These are phyloP conservation scores for Manacus vitellinus DNA, from an alignment of 2,113 vertebrate species.

Conservation along the genomic window DNA sequence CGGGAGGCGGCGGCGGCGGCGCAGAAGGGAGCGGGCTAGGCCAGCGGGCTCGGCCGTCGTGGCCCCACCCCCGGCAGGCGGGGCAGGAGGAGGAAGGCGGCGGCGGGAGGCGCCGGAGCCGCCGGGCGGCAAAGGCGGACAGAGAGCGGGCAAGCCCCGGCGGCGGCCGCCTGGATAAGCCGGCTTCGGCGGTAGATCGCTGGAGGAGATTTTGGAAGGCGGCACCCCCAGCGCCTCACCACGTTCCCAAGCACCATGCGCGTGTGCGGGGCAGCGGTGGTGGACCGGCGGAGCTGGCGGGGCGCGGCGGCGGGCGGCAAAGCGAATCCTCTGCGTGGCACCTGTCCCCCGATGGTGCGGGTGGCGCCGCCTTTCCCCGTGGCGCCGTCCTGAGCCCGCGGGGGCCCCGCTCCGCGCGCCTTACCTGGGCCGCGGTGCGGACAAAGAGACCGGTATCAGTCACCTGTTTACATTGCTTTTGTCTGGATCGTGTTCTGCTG, in stretches of 20 bases:
- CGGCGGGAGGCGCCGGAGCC: neutral
- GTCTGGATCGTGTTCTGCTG: conserved; percentile 65
- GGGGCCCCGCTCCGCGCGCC: neutral
- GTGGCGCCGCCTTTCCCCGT: conserved; percentile 73
- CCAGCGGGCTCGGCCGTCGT: too few relatives aligned
- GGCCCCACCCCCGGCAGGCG: too few relatives aligned
- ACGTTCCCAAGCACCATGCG: too few relatives aligned
- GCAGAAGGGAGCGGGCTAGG: neutral
- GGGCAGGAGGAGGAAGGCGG: neutral
- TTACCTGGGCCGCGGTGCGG: neutral
- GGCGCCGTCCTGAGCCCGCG: conserved; percentile 37
- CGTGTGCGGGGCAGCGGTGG: conserved; percentile 72
- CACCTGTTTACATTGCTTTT: conserved; percentile 76
- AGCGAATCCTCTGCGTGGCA: conserved; percentile 74
- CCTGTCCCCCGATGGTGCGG: conserved; percentile 76
- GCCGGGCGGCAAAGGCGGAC: conserved; percentile 2
- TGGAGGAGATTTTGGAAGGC: conserved; percentile 77
- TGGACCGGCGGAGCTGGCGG: conserved; percentile 72
- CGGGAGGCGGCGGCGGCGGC: neutral
- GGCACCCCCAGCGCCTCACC: conserved; percentile 70
- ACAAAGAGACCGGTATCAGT: conserved; percentile 63
- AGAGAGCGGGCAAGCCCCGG: neutral
- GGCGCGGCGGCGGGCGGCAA: conserved; percentile 59
- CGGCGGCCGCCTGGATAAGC: neutral
- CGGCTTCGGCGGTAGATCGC: conserved; percentile 64